Evolutionary conservation across 2,888 invertebrate species (phyloP).

Genomic region (Ormyrus rosae): DNA sequence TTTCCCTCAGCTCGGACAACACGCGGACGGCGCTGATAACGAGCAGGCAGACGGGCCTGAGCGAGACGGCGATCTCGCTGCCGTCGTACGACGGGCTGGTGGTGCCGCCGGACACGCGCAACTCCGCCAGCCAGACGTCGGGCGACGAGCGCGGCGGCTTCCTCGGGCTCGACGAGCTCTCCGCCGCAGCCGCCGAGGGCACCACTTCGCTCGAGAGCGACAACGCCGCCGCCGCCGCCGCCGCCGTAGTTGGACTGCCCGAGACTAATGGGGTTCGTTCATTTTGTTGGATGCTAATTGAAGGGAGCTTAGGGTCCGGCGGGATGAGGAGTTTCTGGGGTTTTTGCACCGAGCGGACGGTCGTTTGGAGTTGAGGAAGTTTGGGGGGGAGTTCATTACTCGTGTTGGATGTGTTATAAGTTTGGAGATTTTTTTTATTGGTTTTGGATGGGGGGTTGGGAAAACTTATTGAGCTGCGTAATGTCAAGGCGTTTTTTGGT

Average conservation of each 20-base stretch:
- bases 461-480: no score
- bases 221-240: background rate
- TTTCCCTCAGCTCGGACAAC: background rate
- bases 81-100: slow-evolving; percentile 63
- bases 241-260: background rate
- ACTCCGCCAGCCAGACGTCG: background rate
- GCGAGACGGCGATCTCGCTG: slow-evolving; percentile 56
- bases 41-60: slow-evolving; percentile 47
- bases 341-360: no score
- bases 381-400: no score
- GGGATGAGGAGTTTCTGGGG: no score
- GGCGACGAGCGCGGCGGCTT: slow-evolving; percentile 41
- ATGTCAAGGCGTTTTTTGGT: no score
- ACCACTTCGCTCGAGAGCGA: slow-evolving; percentile 12
- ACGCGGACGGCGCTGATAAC: slow-evolving; percentile 34
- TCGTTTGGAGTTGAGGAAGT: no score
- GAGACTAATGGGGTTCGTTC: slow-evolving; percentile 2
- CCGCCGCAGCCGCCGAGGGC: background rate
- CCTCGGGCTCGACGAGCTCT: slow-evolving; percentile 46
- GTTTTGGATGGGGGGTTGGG: no score
- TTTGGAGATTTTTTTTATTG: no score
- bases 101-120: slow-evolving; percentile 54
- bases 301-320: no score
- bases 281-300: no score
- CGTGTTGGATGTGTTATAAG: no score